Base-by-base conservation (phyloP, 2,113 vertebrate species). In the Rostratula benghalensis region DNA sequence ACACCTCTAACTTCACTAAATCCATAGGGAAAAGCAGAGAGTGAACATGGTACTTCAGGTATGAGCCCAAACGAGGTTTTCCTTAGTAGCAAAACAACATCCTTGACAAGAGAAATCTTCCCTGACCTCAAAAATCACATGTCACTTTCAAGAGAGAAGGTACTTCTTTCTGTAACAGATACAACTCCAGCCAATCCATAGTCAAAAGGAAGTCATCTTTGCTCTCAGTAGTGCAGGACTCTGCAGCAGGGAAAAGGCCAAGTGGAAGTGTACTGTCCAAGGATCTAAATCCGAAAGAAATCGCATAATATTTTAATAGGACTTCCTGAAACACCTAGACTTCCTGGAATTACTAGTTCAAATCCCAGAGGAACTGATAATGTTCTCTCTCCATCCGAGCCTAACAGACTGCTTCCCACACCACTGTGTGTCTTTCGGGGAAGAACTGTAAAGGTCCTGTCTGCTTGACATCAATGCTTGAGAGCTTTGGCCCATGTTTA, bases 321-420 rank as follows among this genome's bases (percentile, higher is more conserved):
- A 69, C 57, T 95, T 96, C 92, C 87, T 87, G 68, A 90, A 96
- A 91, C 93, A 95, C 91, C 84, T 86, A 88, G 80, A 87, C 80
- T 93, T 95, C 92, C 90, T 96, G 69, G 76, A 93, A 93, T 71
- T 57, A 64, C 75, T 35, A 75, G 33, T 64, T 89, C 68, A 70
- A 78, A 81, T 68, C 79, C 61, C 85, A 82, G 73, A 65, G 65
- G 83, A 95, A 92, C 10, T 50, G 56, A 41, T 81, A 75, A 79
- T 33, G 11, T 68, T 85, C 56, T 71, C 85, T 64, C 67, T 70
- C 35, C 82, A 78, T n/a, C 76, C 41, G 68, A 80, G 64, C 45
- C 57, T 24, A 86, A 54, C 35, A 88, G 31, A 67, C 17, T 67
- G 57, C 48, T 71, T 63, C 33, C 51, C 60, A 67, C 25, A 43